Percentiles rank a stretch among this genome's conserved stretches.
Evolutionary conservation across 2,797 vertebrate species (phyloP).

Genomic region (Helostoma temminkii): DNA sequence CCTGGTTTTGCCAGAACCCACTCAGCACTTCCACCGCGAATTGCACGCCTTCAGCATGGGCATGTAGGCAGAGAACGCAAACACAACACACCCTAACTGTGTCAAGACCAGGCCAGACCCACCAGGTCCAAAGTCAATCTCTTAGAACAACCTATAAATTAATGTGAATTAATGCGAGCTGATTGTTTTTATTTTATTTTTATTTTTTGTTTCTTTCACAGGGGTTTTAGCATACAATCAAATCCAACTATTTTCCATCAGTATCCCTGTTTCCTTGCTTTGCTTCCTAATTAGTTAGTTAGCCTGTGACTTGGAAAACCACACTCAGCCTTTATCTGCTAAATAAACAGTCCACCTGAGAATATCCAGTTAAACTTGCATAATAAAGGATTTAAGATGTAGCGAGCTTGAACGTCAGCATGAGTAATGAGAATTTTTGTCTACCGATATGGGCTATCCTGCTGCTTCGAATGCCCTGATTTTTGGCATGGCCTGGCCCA

Average conservation of each 20-base stretch:
- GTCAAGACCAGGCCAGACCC: constrained; percentile 67
- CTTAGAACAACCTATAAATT: constrained; percentile 34
- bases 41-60: constrained; percentile 96
- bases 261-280: constrained; percentile 16
- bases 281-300: constrained; percentile 16
- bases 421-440: constrained; percentile 20
- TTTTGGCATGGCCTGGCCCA: constrained; percentile 33
- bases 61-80: constrained; percentile 84
- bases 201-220: constrained; percentile 53
- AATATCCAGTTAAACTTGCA: constrained; percentile 18
- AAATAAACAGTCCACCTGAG: constrained; percentile 1
- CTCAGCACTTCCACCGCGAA: constrained; percentile 96
- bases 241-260: constrained; percentile 17
- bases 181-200: constrained; percentile 61
- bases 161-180: constrained; percentile 33
- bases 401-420: constrained; percentile 5
- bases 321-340: constrained; percentile 20
- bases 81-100: constrained; percentile 35
- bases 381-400: constrained; percentile 15
- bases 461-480: background rate
- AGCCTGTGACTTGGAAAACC: constrained; percentile 14
- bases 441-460: constrained; percentile 22
- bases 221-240: constrained; percentile 48
- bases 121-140: constrained; percentile 18
- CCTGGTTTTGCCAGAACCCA: constrained; percentile 94